These are phyloP conservation scores for Oceanodroma tethys DNA, from an alignment of 2,113 vertebrate genomes.

Conservation along the genomic window DNA sequence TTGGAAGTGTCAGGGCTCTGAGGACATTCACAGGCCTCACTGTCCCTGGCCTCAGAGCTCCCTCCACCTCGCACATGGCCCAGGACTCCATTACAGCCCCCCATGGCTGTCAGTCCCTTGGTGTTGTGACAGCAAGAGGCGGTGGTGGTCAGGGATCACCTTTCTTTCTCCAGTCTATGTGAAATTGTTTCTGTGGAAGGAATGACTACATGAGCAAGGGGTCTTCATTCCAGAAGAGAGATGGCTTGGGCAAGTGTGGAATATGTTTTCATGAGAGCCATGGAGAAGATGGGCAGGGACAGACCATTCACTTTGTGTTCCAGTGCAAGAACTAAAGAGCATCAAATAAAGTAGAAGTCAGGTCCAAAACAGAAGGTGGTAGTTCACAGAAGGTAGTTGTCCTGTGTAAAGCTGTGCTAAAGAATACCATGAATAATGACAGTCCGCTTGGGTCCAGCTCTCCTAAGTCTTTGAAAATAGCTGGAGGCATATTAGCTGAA, in stretches of 20 bases:
- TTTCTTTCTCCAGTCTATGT: background rate
- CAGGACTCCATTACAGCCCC: background rate
- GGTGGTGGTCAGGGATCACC: background rate
- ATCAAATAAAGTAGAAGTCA: background rate
- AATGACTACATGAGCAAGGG: background rate
- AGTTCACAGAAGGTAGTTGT: background rate
- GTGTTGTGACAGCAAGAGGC: background rate
- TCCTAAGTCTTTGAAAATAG: background rate
- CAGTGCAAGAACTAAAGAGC: background rate
- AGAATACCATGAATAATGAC: background rate
- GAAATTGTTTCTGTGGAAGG: background rate
- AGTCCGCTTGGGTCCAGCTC: background rate
- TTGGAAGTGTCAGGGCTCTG: background rate
- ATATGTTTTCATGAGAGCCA: fast-evolving
- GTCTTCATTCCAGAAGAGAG: background rate
- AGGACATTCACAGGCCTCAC: background rate
- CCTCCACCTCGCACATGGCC: fast-evolving
- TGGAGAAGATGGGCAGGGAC: background rate
- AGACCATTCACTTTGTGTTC: background rate
- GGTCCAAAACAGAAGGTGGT: background rate
- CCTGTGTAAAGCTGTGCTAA: background rate
- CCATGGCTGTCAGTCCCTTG: fast-evolving
- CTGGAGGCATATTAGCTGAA: background rate
- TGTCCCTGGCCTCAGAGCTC: fast-evolving
- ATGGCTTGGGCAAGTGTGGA: fast-evolving